These are phyloP conservation scores for Aphelocoma californica DNA, from an alignment of 2,797 vertebrate genomes.

Conservation along the genomic window DNA sequence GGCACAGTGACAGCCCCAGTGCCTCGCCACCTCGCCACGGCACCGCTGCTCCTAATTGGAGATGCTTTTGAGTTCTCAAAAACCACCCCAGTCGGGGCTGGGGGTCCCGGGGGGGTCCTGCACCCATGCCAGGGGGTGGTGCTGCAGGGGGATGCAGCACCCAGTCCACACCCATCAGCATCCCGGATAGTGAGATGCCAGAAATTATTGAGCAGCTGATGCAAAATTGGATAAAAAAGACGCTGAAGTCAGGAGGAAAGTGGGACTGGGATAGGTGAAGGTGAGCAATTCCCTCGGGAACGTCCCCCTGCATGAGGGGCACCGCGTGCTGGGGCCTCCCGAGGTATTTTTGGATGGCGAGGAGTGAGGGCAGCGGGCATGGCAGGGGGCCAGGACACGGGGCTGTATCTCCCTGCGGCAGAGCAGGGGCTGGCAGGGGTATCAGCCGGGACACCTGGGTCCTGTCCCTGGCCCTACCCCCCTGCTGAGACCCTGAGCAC, in stretches of 20 bases:
- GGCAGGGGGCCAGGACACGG: background rate
- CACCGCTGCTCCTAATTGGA: constrained; percentile 89
- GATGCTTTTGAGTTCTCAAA: constrained; percentile 78
- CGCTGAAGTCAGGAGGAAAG: background rate
- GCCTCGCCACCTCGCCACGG: constrained; percentile 79
- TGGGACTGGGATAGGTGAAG: background rate
- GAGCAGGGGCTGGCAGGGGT: background rate
- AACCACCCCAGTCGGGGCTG: background rate
- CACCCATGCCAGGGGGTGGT: background rate
- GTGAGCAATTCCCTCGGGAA: background rate
- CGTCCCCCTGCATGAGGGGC: fast-evolving
- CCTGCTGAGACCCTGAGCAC: background rate
- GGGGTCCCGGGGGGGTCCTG: background rate
- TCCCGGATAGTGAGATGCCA: fast-evolving
- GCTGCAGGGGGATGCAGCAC: background rate
- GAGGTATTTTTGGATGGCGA: background rate
- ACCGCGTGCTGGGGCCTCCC: background rate
- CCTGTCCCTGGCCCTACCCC: background rate
- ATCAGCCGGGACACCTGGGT: background rate
- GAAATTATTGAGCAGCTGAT: background rate
- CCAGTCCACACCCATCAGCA: background rate
- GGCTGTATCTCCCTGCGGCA: background rate
- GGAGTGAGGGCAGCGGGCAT: background rate
- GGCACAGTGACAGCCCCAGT: constrained; percentile 89
- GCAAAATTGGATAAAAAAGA: background rate